phyloP scores from a whole-genome alignment of 35 echinoderm and acorn worm species.

The Amphiura filiformis region DNA sequence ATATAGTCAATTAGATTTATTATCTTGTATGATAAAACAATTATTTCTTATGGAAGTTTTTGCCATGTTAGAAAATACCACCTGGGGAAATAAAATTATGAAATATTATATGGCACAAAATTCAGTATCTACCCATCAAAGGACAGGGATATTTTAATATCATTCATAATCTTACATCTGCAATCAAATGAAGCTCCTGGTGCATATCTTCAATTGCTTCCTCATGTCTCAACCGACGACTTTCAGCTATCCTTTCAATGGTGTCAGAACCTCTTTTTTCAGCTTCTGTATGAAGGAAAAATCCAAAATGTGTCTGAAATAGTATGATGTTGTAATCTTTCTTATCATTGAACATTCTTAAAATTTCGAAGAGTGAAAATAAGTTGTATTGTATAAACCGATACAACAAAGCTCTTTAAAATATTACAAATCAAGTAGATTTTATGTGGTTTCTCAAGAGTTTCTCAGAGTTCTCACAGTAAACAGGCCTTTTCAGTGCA shows the following conservation, averaged over 20 bases:
- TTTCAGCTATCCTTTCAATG: conserved; percentile 91
- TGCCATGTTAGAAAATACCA: too few species aligned
- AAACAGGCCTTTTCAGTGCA: too few species aligned
- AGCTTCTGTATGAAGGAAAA: conserved; percentile 44
- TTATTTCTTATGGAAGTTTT: not conserved
- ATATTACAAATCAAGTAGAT: too few species aligned
- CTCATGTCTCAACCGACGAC: conserved; percentile 76
- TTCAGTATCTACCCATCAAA: not conserved
- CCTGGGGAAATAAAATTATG: too few species aligned
- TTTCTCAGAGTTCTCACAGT: too few species aligned
- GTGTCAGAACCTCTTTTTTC: conserved; percentile 90
- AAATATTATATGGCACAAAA: too few species aligned
- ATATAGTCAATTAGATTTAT: too few species aligned
- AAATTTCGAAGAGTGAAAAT: not conserved
- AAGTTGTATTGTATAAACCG: not conserved
- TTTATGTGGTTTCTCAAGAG: too few species aligned
- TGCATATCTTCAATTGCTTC: conserved; percentile 85
- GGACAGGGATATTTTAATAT: too few species aligned
- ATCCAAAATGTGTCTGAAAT: not conserved
- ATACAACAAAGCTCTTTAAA: too few species aligned
- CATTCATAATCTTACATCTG: conserved; percentile 96
- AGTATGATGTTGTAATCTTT: not conserved
- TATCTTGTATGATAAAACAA: too few species aligned
- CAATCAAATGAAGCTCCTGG: conserved; percentile 79
- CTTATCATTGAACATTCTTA: not conserved